Evolutionary conservation across 2,797 vertebrate species (phyloP), one percentile per base, ranked within the genome.

Genomic region (Arctocebus calabarensis): DNA sequence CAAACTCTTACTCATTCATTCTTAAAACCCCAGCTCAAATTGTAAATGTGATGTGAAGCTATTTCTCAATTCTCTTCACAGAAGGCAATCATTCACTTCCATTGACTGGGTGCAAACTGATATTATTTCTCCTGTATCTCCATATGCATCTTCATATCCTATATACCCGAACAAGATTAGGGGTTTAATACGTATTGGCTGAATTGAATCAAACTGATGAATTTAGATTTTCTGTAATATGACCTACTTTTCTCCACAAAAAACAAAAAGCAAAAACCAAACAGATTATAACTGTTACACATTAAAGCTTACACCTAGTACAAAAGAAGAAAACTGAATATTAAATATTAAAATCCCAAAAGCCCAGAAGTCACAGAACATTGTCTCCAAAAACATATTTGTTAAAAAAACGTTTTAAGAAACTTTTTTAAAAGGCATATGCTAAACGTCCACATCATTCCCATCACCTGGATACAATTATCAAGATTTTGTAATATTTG

Each of bases 11-110:
- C 64, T 94, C 37, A 86, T 77, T 94, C 37, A 81, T 91, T 93
- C 73, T 84, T 87, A 91, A 89, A 89, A n/a, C 27, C 17, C 29
- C 59, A 93, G 57, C 7, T 95, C 59, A 97, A 86, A 91, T 93
- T 71, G 77, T 75, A 81, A 83, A 95, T 87, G 79, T 59, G 55
- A 13, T 84, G 25, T 92, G 45, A 87, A 94, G 68, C 59, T 61
- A 43, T 84, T 93, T 64, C 70, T 96, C 88, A 87, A 59, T 93
- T 5, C 27, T 87, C 29, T 37, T 82, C 45, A 82, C 66, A 82
- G 70, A 92, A 84, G 40, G 81, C 93, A 75, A 86, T 94, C 32
- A 84, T 71, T 96, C 86, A 81, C 17, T 90, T 62, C 45, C 87
- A 55, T 52, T 89, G 93, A 73, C 66, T 88, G 16, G 4, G 27